phyloP scores from a whole-genome alignment of 2,888 invertebrate genomes.

The Pinctada fucata region DNA sequence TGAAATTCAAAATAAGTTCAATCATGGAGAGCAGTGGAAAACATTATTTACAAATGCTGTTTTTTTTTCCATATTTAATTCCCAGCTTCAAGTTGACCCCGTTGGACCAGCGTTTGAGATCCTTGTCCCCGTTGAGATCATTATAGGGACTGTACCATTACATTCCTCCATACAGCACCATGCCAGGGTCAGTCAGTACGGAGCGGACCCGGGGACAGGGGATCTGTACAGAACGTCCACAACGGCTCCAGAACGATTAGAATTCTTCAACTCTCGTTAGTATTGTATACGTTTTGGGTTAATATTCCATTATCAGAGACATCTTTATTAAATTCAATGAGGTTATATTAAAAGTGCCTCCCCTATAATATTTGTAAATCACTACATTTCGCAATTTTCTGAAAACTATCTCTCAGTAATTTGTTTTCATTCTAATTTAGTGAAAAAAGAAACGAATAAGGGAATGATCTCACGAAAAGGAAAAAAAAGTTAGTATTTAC shows the following conservation, averaged over 20 bases:
- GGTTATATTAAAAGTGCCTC: no score
- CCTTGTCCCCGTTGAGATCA: conserved; percentile 65
- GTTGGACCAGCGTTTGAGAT: conserved; percentile 69
- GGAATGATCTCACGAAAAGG: not conserved
- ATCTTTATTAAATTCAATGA: no score
- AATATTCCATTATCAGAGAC: no score
- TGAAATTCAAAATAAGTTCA: no score
- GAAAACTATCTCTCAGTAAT: no score
- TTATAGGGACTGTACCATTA: conserved; percentile 69
- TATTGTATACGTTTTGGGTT: not conserved
- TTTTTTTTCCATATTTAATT: no score
- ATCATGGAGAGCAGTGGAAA: no score
- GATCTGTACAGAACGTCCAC: not conserved
- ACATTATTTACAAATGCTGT: no score
- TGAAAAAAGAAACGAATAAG: no score
- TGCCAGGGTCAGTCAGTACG: not conserved
- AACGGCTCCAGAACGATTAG: not conserved
- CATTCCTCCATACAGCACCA: conserved; percentile 26
- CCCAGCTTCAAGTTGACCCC: conserved; percentile 64
- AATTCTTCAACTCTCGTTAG: not conserved
- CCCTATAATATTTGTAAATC: no score
- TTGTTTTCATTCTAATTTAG: no score
- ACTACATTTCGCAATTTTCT: no score
- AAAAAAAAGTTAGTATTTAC: not conserved
- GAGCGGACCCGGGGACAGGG: not conserved